phyloP scores from a whole-genome alignment of 2,113 vertebrate genomes.

The Numenius arquata region DNA sequence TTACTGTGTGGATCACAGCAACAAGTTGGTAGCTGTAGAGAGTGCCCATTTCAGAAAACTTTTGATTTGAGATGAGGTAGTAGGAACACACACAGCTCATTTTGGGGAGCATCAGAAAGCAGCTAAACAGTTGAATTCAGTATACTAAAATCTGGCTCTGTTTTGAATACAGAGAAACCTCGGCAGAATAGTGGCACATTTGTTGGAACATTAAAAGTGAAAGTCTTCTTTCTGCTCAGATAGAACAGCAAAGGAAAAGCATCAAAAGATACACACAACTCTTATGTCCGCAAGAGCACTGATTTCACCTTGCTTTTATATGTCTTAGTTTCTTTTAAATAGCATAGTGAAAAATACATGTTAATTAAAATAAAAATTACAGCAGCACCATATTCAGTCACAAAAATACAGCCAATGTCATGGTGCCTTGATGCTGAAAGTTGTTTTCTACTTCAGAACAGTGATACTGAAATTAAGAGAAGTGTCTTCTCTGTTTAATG shows the following conservation, averaged over 20 bases:
- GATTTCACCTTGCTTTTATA: background rate
- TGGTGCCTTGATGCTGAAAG: background rate
- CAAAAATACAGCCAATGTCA: background rate
- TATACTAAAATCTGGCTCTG: background rate
- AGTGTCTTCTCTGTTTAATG: background rate
- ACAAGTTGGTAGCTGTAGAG: background rate
- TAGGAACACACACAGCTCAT: background rate
- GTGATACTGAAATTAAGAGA: background rate
- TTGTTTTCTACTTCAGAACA: background rate
- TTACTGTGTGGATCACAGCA: background rate
- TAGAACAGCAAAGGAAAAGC: background rate
- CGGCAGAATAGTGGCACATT: background rate
- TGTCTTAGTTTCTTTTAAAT: background rate
- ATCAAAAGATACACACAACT: background rate
- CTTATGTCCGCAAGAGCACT: rapidly evolving
- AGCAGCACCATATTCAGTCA: background rate
- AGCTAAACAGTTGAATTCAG: background rate
- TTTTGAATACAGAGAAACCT: background rate
- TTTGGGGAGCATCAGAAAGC: background rate
- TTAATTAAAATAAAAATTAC: background rate
- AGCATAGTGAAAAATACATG: background rate
- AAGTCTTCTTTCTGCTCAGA: background rate
- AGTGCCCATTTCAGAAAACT: background rate
- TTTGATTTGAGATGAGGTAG: background rate
- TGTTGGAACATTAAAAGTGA: background rate